phyloP scores from a whole-genome alignment of 2,888 invertebrate species.

The Elegia similella region DNA sequence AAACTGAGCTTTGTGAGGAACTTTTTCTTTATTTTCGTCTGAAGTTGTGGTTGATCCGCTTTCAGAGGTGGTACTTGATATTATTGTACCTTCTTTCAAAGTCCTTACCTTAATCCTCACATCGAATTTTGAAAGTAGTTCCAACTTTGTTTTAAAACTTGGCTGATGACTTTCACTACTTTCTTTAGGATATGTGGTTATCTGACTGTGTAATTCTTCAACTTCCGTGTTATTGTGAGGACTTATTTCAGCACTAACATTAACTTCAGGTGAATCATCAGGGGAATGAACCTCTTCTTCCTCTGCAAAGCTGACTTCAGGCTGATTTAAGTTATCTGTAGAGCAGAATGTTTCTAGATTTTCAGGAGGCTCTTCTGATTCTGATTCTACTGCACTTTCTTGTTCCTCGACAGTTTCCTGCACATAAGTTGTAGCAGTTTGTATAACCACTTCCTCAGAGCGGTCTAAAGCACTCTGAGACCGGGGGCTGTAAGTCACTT shows the following conservation, averaged over 20 bases:
- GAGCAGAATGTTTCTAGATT: conserved; percentile 38
- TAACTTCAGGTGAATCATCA: conserved; percentile 37
- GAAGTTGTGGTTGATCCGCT: conserved; percentile 48
- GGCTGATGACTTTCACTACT: conserved; percentile 37
- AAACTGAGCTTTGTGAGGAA: conserved; percentile 38
- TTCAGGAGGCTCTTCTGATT: conserved; percentile 27
- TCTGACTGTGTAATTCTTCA: conserved; percentile 46
- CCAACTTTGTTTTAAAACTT: conserved; percentile 70
- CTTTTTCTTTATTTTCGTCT: conserved; percentile 42
- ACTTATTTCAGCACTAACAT: conserved; percentile 39
- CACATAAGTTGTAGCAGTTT: conserved; percentile 48
- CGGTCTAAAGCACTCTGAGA: conserved; percentile 40
- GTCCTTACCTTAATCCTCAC: conserved; percentile 78
- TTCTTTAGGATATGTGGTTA: conserved; percentile 42
- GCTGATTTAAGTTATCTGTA: conserved; percentile 43
- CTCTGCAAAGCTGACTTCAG: conserved; percentile 2
- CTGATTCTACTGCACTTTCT: conserved; percentile 25
- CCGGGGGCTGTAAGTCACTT: conserved; percentile 59
- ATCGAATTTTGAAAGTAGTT: conserved; percentile 77
- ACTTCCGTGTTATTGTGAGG: conserved; percentile 39
- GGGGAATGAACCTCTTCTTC: background rate
- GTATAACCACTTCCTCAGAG: conserved; percentile 50
- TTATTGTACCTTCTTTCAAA: conserved; percentile 59
- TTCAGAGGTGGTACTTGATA: conserved; percentile 65
- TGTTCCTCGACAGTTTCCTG: conserved; percentile 6